These are phyloP conservation scores for Drosophila kanapiae DNA, from an alignment of 1,140 invertebrate genomes.

Conservation along the genomic window DNA sequence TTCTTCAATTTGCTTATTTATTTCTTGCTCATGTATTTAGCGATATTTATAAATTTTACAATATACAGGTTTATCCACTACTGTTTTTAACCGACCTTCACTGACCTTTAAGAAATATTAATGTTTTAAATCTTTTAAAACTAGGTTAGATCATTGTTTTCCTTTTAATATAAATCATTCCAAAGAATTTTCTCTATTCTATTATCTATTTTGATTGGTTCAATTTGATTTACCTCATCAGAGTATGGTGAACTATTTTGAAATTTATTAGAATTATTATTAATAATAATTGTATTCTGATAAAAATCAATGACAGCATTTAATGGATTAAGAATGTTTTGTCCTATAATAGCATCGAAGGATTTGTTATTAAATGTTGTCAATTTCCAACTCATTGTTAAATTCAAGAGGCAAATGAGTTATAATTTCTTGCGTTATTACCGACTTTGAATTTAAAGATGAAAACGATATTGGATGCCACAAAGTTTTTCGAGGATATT, in stretches of 20 bases:
- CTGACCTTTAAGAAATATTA: slow-evolving; percentile 32
- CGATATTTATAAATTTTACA: slow-evolving; percentile 71
- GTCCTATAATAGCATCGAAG: neutral
- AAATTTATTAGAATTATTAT: slow-evolving; percentile 40
- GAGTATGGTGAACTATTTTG: slow-evolving; percentile 41
- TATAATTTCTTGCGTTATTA: too few relatives aligned
- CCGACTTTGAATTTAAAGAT: too few relatives aligned
- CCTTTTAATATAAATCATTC: slow-evolving; percentile 22
- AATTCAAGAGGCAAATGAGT: too few relatives aligned
- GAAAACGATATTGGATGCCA: slow-evolving; percentile 7
- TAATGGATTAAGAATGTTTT: neutral
- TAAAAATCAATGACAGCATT: slow-evolving; percentile 33
- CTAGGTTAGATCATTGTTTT: slow-evolving; percentile 28
- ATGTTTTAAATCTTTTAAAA: slow-evolving; percentile 1
- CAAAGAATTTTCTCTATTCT: slow-evolving; percentile 30
- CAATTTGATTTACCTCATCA: slow-evolving; percentile 39
- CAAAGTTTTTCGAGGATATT: slow-evolving; percentile 6
- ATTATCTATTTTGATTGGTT: slow-evolving; percentile 37
- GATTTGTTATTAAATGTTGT: neutral
- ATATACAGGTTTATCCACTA: slow-evolving; percentile 43
- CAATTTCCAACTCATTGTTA: too few relatives aligned
- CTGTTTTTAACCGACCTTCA: slow-evolving; percentile 67
- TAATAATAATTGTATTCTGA: slow-evolving; percentile 36
- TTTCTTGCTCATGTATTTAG: too few relatives aligned
- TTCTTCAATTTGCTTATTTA: too few relatives aligned